Conservation (phyloP, 2,888 invertebrate species). For the Drosophila leonis region DNA sequence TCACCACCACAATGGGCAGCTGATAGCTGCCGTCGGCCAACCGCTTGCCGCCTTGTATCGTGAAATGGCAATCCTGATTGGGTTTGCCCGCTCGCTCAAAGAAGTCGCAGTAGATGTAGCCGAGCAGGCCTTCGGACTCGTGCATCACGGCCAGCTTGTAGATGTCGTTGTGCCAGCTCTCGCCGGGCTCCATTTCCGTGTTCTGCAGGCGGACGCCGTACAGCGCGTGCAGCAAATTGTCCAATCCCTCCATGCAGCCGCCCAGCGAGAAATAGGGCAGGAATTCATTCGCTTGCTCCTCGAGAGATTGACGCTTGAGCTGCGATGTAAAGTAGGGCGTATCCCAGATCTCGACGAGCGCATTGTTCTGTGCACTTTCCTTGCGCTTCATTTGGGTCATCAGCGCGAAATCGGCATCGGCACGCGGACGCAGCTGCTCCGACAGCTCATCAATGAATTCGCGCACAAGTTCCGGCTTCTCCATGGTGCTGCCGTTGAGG, state of each 20-base stretch:
- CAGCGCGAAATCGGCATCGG: slow-evolving; percentile 90
- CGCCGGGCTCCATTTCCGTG: slow-evolving; percentile 91
- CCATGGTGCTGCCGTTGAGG: slow-evolving; percentile 94
- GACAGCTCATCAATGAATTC: slow-evolving; percentile 93
- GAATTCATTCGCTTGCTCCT: slow-evolving; percentile 90
- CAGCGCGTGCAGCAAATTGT: slow-evolving; percentile 92
- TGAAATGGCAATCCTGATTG: slow-evolving; percentile 99
- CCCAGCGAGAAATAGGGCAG: slow-evolving; percentile 96
- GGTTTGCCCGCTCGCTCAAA: slow-evolving; percentile 96
- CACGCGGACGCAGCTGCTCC: slow-evolving; percentile 89
- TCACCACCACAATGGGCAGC: slow-evolving; percentile 96
- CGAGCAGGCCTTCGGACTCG: slow-evolving; percentile 92
- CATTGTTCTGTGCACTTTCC: slow-evolving; percentile 75
- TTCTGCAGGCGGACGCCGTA: slow-evolving; percentile 93
- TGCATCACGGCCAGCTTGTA: slow-evolving; percentile 97
- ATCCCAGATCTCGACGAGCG: slow-evolving; percentile 91
- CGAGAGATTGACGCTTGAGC: slow-evolving; percentile 90
- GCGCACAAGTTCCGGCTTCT: slow-evolving; percentile 91
- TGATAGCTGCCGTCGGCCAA: slow-evolving; percentile 93
- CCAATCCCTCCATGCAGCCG: slow-evolving; percentile 98
- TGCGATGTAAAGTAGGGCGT: slow-evolving; percentile 93
- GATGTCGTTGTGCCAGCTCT: slow-evolving; percentile 95
- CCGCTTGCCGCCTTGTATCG: slow-evolving; percentile 96
- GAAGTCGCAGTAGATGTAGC: slow-evolving; percentile 98
- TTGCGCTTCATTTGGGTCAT: slow-evolving; percentile 91